Base-by-base conservation (phyloP, 2,113 vertebrate species). In the Psettodes erumei region DNA sequence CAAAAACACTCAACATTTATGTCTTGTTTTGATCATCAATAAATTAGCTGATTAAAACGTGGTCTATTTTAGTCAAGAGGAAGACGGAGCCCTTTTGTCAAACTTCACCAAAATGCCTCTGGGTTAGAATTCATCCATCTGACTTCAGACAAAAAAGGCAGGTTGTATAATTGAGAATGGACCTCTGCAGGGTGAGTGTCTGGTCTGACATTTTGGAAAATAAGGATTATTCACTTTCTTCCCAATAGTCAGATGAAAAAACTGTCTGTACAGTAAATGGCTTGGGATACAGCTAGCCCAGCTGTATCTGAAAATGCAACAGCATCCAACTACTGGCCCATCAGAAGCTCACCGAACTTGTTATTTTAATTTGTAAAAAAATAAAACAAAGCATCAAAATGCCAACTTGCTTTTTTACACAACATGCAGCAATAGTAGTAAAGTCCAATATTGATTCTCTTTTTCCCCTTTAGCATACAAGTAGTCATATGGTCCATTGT, bases 11-110 rank as follows among this genome's bases (percentile, higher is more conserved):
- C n/a, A n/a, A n/a, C n/a, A n/a, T n/a, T n/a, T n/a, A n/a, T n/a
- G 59, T 56, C 48, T 18, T 54, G 47, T 33, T 47, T 61, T 23
- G 28, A 27, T 71, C 45, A 21, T n/a, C 6, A 60, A 40, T 28
- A 28, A 19, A 43, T 28, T n/a, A 32, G 60, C 4, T 16, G 19
- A 64, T 19, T 25, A 60, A 35, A 62, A 30, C 19, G 10, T 15
- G 27, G 2, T 30, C 1, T 30, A 18, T 30, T 32, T 54, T 54
- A 35, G 8, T 16, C 19, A 27, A 3, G 12, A 40, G 27, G 4
- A 60, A 40, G 15, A 11, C 8, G 13, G 6, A 43, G 6, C 0
- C 23, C 25, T 25, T 53, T 40, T 27, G 28, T 63, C 28, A 54
- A 54, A 73, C 15, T 28, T 15, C 21, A 35, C 10, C 47, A 53